phyloP scores from a whole-genome alignment of 2,888 invertebrate genomes.

The Gerris lacustris region DNA sequence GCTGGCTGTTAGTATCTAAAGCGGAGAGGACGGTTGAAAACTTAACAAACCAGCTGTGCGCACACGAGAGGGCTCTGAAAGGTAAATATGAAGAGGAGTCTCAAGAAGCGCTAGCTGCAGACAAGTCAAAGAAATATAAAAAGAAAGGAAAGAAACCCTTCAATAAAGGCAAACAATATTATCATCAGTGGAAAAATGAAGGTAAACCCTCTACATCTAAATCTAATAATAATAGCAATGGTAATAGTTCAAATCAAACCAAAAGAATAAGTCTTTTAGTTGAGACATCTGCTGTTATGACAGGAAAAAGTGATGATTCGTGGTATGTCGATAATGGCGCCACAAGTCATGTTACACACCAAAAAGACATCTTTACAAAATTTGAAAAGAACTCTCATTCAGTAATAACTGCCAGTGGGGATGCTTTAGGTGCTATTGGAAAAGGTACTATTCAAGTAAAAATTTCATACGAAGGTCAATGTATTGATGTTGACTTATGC shows the following conservation, averaged over 20 bases:
- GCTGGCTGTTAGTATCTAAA: conserved; percentile 13
- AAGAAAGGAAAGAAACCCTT: neutral
- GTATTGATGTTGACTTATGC: neutral
- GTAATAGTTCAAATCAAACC: too few relatives aligned
- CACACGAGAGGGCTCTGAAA: conserved; percentile 6
- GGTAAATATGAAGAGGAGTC: too few relatives aligned
- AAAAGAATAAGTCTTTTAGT: neutral
- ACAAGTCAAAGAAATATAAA: neutral
- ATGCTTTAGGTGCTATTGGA: conserved; percentile 1
- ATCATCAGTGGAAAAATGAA: neutral
- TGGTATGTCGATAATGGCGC: conserved; percentile 9
- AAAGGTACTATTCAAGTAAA: conserved; percentile 6
- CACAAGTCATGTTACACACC: neutral
- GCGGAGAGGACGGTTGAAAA: conserved; percentile 12
- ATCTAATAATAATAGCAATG: neutral
- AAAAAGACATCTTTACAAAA: neutral
- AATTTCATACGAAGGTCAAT: neutral
- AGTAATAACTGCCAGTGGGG: conserved; percentile 9
- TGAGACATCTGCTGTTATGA: neutral
- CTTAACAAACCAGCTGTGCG: neutral
- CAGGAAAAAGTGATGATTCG: neutral
- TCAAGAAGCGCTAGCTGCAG: neutral
- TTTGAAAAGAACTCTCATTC: neutral
- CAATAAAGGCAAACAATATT: neutral
- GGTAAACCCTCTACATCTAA: neutral